phyloP scores from a whole-genome alignment of 2,113 vertebrate species.

The Calyptommatus sinebrachiatus region DNA sequence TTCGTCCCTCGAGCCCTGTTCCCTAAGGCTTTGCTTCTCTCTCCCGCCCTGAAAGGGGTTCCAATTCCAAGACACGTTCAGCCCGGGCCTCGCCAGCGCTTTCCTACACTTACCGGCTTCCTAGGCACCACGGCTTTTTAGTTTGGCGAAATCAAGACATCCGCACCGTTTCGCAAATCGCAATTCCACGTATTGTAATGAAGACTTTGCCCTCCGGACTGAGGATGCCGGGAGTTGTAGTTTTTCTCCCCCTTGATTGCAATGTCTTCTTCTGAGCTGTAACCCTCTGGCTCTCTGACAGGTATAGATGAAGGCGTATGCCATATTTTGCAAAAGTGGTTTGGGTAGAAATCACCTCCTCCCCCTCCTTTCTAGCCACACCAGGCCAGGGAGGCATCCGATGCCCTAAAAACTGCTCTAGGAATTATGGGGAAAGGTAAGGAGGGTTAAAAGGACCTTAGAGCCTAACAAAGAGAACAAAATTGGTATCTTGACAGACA shows the following conservation, averaged over 20 bases:
- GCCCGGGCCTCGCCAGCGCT: too few relatives aligned
- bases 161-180: neutral
- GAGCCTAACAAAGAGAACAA: too few relatives aligned
- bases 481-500: too few relatives aligned
- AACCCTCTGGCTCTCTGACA: rapidly evolving
- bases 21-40: neutral
- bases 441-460: too few relatives aligned
- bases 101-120: slow-evolving; percentile 36
- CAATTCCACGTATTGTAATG: neutral
- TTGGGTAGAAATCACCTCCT: too few relatives aligned
- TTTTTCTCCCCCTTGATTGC: neutral
- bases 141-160: neutral
- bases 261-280: rapidly evolving
- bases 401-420: too few relatives aligned
- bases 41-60: neutral
- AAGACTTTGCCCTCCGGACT: slow-evolving; percentile 12
- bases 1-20: too few relatives aligned
- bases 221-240: slow-evolving; percentile 69
- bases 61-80: neutral
- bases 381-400: too few relatives aligned
- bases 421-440: too few relatives aligned
- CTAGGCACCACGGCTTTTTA: slow-evolving; percentile 6
- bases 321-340: rapidly evolving
- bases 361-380: too few relatives aligned
- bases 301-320: neutral